These are phyloP conservation scores for Abramis brama DNA, from an alignment of 2,113 vertebrate species.

Conservation along the genomic window DNA sequence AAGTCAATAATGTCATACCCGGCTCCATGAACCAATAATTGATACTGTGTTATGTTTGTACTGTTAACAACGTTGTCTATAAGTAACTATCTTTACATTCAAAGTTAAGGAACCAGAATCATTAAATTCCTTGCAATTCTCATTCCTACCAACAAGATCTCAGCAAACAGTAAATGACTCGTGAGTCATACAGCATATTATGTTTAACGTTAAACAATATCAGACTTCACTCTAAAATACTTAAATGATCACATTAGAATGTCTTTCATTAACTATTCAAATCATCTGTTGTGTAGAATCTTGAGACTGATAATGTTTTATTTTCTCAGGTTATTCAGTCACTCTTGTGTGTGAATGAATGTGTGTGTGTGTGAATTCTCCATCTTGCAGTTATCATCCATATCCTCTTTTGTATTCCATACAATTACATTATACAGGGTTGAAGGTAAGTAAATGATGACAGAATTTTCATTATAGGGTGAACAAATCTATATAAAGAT, in stretches of 20 bases:
- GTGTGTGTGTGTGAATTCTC: neutral
- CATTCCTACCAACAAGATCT: neutral
- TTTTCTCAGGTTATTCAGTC: neutral
- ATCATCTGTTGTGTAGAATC: neutral
- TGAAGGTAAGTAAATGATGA: neutral
- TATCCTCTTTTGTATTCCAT: neutral
- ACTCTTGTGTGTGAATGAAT: neutral
- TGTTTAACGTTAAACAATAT: constrained; percentile 23
- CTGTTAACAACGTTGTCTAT: too few species aligned
- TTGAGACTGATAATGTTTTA: neutral
- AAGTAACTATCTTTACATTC: neutral
- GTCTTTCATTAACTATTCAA: neutral
- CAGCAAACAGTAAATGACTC: constrained; percentile 6
- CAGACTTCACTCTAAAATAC: neutral
- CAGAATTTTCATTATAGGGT: neutral
- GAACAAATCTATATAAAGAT: neutral
- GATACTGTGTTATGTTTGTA: neutral
- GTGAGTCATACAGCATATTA: constrained; percentile 14
- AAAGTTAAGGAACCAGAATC: neutral
- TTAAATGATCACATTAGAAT: neutral
- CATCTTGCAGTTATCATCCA: neutral
- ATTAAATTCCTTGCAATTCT: neutral
- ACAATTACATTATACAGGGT: neutral
- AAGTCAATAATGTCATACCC: neutral
- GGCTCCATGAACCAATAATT: neutral